Evolutionary conservation across 2,888 invertebrate species (phyloP).

Genomic region (Malachius bipustulatus): DNA sequence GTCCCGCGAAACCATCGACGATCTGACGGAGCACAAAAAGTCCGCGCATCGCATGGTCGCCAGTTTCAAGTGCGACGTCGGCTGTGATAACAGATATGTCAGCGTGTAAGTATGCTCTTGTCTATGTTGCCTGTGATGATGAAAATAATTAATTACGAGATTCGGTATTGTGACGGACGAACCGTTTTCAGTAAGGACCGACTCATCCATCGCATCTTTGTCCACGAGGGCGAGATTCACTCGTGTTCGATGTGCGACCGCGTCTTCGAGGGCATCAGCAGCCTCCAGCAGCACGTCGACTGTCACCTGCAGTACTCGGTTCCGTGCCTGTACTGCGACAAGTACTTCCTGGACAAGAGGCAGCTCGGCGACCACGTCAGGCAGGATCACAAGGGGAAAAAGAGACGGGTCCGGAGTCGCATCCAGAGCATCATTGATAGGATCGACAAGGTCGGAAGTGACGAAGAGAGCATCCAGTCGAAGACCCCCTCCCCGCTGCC

Average conservation of each 20-base stretch:
- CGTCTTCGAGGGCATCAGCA: not conserved
- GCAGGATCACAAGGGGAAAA: slow-evolving; percentile 1
- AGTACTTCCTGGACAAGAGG: slow-evolving; percentile 3
- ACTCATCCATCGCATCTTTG: too few relatives aligned
- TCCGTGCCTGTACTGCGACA: not conserved
- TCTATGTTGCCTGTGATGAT: not conserved
- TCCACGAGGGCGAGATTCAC: not conserved
- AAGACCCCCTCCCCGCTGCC: not conserved
- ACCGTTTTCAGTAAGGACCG: too few relatives aligned
- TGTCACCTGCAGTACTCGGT: not conserved
- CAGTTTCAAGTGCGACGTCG: not conserved
- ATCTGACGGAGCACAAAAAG: not conserved
- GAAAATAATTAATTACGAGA: too few relatives aligned
- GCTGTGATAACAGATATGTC: not conserved
- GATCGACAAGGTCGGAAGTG: not conserved
- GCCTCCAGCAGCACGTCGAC: not conserved
- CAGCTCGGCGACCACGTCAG: not conserved
- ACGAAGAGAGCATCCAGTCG: not conserved
- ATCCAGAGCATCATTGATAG: not conserved
- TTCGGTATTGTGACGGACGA: too few relatives aligned
- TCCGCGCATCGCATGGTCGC: not conserved
- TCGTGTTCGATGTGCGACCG: not conserved
- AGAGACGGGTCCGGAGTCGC: not conserved
- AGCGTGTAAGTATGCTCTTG: not conserved
- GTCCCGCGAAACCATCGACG: too few relatives aligned